Evolutionary conservation across 2,797 vertebrate species (phyloP).

Genomic region (Pantherophis alleghaniensis): DNA sequence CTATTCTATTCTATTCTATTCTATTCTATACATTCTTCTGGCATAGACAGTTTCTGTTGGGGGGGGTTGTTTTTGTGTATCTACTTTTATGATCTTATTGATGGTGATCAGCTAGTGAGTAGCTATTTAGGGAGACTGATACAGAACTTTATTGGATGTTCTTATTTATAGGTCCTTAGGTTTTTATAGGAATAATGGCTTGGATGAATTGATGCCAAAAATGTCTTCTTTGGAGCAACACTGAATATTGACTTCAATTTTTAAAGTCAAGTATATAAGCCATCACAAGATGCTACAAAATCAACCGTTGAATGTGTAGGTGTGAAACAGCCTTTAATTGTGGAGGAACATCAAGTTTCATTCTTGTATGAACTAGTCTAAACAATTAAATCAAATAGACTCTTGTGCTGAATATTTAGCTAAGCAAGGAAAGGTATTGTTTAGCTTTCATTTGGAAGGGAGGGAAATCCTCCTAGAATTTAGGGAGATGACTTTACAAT

Average conservation of each 20-base stretch:
- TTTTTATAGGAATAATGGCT: neutral
- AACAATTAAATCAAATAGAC: too few species aligned
- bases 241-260: neutral
- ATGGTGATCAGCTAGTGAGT: neutral
- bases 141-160: neutral
- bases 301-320: neutral
- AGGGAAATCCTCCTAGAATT: conserved; percentile 33
- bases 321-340: neutral
- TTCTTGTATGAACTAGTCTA: neutral
- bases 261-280: neutral
- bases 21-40: neutral
- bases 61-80: neutral
- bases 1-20: too few species aligned
- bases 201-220: neutral
- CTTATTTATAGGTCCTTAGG: neutral
- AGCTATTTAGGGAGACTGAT: neutral
- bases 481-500: conserved; percentile 66
- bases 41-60: neutral
- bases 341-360: too few species aligned
- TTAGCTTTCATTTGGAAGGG: conserved; percentile 36
- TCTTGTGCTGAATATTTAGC: neutral
- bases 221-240: neutral
- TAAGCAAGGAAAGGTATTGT: conserved; percentile 46
- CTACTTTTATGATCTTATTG: neutral
- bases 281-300: neutral